These are phyloP conservation scores for Plebejus anna DNA, from an alignment of 2,888 invertebrate genomes.

Conservation along the genomic window DNA sequence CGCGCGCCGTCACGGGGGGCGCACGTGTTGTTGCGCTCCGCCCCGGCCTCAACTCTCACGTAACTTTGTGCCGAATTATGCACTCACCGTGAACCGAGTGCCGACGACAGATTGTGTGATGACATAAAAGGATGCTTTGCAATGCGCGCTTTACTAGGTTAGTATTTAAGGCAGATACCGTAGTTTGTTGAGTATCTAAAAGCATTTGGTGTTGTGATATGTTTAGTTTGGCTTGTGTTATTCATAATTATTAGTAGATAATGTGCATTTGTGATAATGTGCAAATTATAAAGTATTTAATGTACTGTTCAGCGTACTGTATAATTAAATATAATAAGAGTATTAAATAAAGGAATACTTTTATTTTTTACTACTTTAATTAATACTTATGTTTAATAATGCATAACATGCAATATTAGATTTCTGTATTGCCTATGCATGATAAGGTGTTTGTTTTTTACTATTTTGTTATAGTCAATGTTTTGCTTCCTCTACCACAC, in stretches of 20 bases:
- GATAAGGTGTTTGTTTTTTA: too few relatives aligned
- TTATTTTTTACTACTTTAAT: too few relatives aligned
- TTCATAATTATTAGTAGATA: neutral
- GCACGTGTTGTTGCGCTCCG: constrained; percentile 36
- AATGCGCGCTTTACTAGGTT: constrained; percentile 3
- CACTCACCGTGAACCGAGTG: constrained; percentile 2
- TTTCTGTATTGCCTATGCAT: too few relatives aligned
- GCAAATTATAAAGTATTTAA: too few relatives aligned
- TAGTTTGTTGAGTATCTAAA: neutral
- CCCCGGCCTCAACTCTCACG: constrained; percentile 36
- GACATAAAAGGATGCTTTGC: constrained; percentile 15
- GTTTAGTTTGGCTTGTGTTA: neutral
- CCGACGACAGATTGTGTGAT: constrained; percentile 12
- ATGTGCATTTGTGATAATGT: neutral
- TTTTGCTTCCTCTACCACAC: too few relatives aligned
- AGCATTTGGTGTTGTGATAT: neutral
- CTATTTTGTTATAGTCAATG: too few relatives aligned
- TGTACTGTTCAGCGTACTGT: too few relatives aligned
- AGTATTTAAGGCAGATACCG: neutral
- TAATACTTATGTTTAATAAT: too few relatives aligned
- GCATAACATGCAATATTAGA: too few relatives aligned
- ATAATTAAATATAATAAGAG: too few relatives aligned
- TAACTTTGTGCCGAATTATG: constrained; percentile 25
- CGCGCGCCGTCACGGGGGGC: constrained; percentile 51
- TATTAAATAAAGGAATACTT: too few relatives aligned